phyloP scores from a whole-genome alignment of 2,113 vertebrate species.

The Tiliqua scincoides region DNA sequence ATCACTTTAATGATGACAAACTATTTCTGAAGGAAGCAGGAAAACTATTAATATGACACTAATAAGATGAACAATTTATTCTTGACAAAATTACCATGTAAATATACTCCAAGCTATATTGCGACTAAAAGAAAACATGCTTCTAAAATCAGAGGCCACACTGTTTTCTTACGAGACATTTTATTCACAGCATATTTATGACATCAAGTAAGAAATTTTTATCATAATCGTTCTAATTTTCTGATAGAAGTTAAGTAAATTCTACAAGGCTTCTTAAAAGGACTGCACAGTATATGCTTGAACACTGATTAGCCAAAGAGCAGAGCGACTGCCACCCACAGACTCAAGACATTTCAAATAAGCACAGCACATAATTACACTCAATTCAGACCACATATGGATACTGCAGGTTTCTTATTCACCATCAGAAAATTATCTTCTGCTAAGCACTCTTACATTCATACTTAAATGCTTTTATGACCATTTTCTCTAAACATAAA shows the following conservation, averaged over 20 bases:
- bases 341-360: neutral
- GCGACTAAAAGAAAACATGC: neutral
- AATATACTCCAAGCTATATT: neutral
- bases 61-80: neutral
- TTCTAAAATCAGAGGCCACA: neutral
- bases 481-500: neutral
- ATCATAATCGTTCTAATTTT: neutral
- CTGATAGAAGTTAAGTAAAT: constrained; percentile 2
- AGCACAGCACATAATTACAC: neutral
- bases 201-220: neutral
- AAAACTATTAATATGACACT: too few species aligned
- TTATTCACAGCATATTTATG: neutral
- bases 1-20: too few species aligned
- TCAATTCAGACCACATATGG: constrained; percentile 10
- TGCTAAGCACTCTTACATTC: neutral
- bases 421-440: neutral
- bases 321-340: neutral
- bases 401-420: neutral
- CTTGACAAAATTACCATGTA: neutral
- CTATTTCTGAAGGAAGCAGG: too few species aligned
- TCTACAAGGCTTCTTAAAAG: neutral
- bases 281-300: neutral
- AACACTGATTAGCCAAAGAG: neutral
- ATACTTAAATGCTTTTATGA: neutral
- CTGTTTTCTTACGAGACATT: neutral